Base-by-base conservation (phyloP, 2,113 vertebrate genomes). In the Zapornia atra region DNA sequence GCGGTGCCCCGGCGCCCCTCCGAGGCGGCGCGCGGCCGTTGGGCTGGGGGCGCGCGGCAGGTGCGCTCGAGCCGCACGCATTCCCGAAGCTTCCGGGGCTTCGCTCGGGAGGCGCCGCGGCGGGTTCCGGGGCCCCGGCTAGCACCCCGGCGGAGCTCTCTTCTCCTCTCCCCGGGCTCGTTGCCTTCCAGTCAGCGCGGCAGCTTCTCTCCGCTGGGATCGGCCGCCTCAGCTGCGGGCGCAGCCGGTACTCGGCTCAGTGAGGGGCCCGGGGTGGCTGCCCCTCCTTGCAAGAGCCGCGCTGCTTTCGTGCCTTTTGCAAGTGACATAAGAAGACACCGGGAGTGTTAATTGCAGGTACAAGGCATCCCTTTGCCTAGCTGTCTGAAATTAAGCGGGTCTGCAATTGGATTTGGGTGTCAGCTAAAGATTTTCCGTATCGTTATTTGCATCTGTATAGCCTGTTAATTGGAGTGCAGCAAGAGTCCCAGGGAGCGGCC, bases 251-350 rank as follows among this genome's bases (percentile, higher is more conserved):
- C 9, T 36, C 1, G 59, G 2, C 44, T 29, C 36, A 20, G 13
- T 24, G 8, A 11, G 8, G 6, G 38, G 20, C 15, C 21, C 2
- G 48, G 15, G 64, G 50, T 1, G 36, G 44, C 5, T 17, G 26
- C 53, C 15, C 7, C 40, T 18, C 48, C 34, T 21, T 1, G 44
- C 46, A 10, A 12, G 9, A 50, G 25, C 38, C 66, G 5, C 6
- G 12, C 5, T 9, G 26, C 21, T 12, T 44, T 9, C 8, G 38
- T 2, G 48, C 12, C 33, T 54, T 83, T 40, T 31, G 88, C 36
- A 17, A 25, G 56, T 0, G 71, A 12, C 7, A 4, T 0, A 7
- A 29, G 66, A 13, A 57, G 79, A 10, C 2, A 4, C 9, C 12
- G 29, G 53, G 26, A 3, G 68, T 36, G 66, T 2, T 57, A 38